phyloP scores from a whole-genome alignment of 2,797 vertebrate genomes.

The Pelodytes ibericus region DNA sequence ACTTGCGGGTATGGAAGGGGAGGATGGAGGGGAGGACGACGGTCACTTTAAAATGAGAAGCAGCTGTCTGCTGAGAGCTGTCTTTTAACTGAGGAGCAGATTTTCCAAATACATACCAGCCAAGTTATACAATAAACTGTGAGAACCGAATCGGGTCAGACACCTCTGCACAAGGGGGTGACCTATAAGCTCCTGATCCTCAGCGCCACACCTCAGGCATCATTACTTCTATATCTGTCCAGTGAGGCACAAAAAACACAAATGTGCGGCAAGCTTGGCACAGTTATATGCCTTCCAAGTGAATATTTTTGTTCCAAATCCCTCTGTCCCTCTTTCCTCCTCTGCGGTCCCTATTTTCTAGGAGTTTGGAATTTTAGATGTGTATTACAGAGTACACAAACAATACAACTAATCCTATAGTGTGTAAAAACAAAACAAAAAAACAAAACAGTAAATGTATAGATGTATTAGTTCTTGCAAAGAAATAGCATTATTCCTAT shows the following conservation, averaged over 20 bases:
- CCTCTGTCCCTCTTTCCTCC: no score
- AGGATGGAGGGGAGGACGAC: no score
- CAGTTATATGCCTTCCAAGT: neutral
- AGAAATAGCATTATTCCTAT: no score
- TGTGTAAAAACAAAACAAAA: no score
- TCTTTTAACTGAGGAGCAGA: slow-evolving; percentile 67
- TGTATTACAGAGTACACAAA: no score
- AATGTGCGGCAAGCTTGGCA: neutral
- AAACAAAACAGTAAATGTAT: no score
- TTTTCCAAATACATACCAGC: slow-evolving; percentile 64
- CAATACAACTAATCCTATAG: no score
- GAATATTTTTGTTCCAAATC: no score
- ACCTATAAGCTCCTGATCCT: slow-evolving; percentile 5
- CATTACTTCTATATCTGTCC: neutral
- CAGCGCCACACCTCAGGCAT: neutral
- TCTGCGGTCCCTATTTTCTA: no score
- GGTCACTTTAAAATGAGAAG: slow-evolving; percentile 81
- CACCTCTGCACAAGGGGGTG: slow-evolving; percentile 20
- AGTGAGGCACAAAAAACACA: neutral
- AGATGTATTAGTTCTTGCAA: no score
- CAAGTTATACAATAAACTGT: slow-evolving; percentile 59
- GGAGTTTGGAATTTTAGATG: no score
- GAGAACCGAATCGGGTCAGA: slow-evolving; percentile 37
- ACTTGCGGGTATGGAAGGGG: slow-evolving; percentile 76
- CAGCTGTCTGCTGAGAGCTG: slow-evolving; percentile 76